Evolutionary conservation across 2,113 vertebrate species (phyloP), one percentile per base, ranked within the genome.

Genomic region (Calyptommatus sinebrachiatus): DNA sequence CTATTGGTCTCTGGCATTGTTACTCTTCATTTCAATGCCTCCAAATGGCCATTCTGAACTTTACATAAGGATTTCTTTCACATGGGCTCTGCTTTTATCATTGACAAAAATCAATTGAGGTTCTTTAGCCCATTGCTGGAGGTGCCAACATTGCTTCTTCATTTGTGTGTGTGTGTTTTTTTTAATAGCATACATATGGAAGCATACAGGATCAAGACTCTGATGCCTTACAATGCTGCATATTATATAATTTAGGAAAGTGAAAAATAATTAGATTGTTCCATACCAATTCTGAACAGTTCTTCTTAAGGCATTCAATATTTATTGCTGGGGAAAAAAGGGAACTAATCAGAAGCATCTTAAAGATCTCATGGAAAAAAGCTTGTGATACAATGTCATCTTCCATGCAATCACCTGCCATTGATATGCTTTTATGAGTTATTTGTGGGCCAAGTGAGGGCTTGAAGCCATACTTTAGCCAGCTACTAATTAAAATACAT

Each of bases 341-440:
- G 5, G 1, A 53, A 1, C 66, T 48, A 77, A 80, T 77, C 68
- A 68, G 77, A 22, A 73, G 10, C 21, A 68, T 72, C 46, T 80
- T n/a, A 62, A 68, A 45, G 29, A 74, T 60, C 57, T 74, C 73
- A 73, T 78, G 21, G 35, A 74, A 80, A 84, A 29, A 71, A 65
- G 61, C 78, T 50, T 73, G 24, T 72, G 48, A 70, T 74, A 69
- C 53, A 41, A 35, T 80, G 20, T 66, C 1, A 1, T 83, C 45
- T 71, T 85, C 69, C 29, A 14, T 75, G 48, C 61, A 76, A 77
- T 69, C 28, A 61, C 29, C 2, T 0, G 0, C 60, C 22, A 65
- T 7, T 78, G 21, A 48, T 75, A 45, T 69, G 41, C 53, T 65
- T 84, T 81, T 81, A 1, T 1, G 7, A 66, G 11, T 66, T 68